Evolutionary conservation across 2,888 invertebrate genomes (phyloP), one percentile per base, ranked within the genome.

Genomic region (Adineta ricciae): DNA sequence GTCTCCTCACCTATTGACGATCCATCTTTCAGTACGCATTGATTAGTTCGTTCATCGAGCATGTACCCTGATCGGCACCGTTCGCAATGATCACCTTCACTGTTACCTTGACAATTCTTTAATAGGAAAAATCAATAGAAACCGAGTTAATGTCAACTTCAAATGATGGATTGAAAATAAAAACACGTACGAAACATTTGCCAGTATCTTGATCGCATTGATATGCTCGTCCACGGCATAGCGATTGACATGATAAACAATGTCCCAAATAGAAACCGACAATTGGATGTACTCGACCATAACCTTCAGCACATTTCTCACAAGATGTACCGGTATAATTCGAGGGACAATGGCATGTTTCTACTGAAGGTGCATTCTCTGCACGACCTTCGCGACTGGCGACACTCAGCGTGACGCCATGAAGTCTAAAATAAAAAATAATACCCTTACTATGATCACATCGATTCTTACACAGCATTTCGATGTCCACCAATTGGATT

Each of bases 41-140:
- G 50, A 16, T 19, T 50, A 50, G 16, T 19, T 50, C 50, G 50
- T 19, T 3, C 11, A 19, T 50, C 9, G 19, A 50, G 50, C 19
- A 50, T 19, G 19, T 93, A 96, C 16, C 96, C 97, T 8, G 93
- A 91, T 41, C 93, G 92, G 90, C 98, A 98, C 2, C 90, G 87
- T 46, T 97, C 95, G 90, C 98, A 99, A 86, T 92, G 92, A 0
- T 93, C 93, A 4, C 99, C 99, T 8, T 92, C 93, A 0, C 97
- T 50, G 19, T 50, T 50, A 50, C 50, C 50, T 50, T 50, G 50
- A 50, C 50, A 50, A 50, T 50, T 50, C 50, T 50, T 46, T 46
- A 46, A 50, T 50, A 16, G 50, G 19, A 16, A 50, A 50, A 50
- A 50, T 19, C 50, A 50, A 5, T 8, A 46, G 46, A 46, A 46